These are phyloP conservation scores for Himalopsyche japonica DNA, from an alignment of 2,888 invertebrate genomes.

Conservation along the genomic window DNA sequence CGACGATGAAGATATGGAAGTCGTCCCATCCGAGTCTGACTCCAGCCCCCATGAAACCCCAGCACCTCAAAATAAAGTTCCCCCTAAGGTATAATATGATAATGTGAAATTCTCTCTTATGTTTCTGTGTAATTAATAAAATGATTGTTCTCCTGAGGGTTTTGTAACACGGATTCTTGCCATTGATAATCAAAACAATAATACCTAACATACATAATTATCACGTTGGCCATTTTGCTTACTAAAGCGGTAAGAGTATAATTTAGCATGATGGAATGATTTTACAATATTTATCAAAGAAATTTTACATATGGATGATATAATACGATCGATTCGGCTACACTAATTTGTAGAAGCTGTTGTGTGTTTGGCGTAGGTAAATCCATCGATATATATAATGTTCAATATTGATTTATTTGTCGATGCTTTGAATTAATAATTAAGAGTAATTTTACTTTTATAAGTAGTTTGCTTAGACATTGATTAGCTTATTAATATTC, in stretches of 20 bases:
- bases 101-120: constrained; percentile 9
- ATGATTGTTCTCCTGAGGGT: constrained; percentile 12
- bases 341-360: background rate
- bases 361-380: background rate
- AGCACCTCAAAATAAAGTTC: constrained; percentile 22
- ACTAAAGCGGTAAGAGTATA: background rate
- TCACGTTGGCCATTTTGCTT: background rate
- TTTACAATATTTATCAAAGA: background rate
- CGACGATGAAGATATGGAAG: constrained; percentile 48
- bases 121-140: background rate
- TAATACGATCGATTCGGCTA: background rate
- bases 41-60: constrained; percentile 41
- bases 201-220: background rate
- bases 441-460: background rate
- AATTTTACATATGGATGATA: background rate
- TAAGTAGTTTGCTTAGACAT: background rate
- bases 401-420: background rate
- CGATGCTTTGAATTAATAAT: background rate
- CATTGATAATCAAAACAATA: background rate
- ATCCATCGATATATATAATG: background rate
- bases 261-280: background rate
- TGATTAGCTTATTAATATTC: background rate
- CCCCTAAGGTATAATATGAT: constrained; percentile 6
- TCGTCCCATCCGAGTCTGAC: constrained; percentile 35
- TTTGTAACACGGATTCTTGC: constrained; percentile 31